phyloP scores from a whole-genome alignment of 2,797 vertebrate genomes.

The Neolamprologus multifasciatus region DNA sequence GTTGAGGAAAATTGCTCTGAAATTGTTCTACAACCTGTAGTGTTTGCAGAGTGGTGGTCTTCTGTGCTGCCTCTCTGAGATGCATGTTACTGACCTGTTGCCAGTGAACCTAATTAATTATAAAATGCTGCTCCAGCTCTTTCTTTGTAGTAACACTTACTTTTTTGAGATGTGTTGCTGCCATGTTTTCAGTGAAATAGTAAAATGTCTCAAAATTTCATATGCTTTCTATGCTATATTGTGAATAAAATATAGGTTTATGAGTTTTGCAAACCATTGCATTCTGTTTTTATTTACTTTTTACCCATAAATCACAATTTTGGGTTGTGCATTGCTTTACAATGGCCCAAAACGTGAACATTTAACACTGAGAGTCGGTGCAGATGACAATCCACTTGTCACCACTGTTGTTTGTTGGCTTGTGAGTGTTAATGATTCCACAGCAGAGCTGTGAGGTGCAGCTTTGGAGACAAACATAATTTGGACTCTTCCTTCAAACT shows the following conservation, averaged over 20 bases:
- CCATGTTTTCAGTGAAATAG: background rate
- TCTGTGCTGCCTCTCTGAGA: accelerated
- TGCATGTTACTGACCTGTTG: background rate
- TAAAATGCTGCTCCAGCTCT: background rate
- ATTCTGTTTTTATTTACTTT: background rate
- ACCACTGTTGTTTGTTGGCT: background rate
- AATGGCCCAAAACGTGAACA: background rate
- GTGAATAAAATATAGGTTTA: background rate
- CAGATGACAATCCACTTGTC: background rate
- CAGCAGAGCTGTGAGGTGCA: background rate
- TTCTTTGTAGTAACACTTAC: background rate
- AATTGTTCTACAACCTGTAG: background rate
- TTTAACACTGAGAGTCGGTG: accelerated
- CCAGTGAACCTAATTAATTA: background rate
- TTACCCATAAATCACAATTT: background rate
- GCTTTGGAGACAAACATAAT: background rate
- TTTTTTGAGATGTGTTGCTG: background rate
- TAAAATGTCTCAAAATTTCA: background rate
- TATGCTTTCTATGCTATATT: background rate
- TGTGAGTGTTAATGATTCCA: background rate
- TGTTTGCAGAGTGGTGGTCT: background rate
- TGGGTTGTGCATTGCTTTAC: background rate
- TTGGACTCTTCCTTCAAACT: background rate
- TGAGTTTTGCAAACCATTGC: background rate
- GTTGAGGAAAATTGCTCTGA: background rate